A percentile compares a stretch with the other conserved stretches of the same genome.
Evolutionary conservation across 2,888 invertebrate genomes (phyloP).

Genomic region (Apomyelois bistriatella): DNA sequence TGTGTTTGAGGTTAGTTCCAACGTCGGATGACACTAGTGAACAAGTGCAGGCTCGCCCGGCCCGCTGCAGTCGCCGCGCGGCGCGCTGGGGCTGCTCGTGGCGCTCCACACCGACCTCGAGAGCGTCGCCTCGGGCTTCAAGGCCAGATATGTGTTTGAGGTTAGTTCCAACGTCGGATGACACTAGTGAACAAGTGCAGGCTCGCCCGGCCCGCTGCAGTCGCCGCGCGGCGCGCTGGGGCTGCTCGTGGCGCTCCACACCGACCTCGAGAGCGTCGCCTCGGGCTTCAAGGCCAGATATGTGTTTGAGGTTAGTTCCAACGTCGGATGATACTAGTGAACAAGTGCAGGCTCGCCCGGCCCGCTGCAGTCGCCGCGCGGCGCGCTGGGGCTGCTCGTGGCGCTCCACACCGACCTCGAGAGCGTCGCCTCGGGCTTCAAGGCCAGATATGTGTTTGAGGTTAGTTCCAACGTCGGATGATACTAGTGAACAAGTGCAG

Average conservation of each 20-base stretch:
- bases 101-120: slow-evolving; percentile 93
- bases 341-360: slow-evolving; percentile 97
- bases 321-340: slow-evolving; percentile 92
- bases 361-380: slow-evolving; percentile 94
- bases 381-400: slow-evolving; percentile 92
- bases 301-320: slow-evolving; percentile 87
- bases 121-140: slow-evolving; percentile 96
- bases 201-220: slow-evolving; percentile 95
- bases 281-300: slow-evolving; percentile 98
- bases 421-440: slow-evolving; percentile 96
- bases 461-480: slow-evolving; percentile 82
- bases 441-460: slow-evolving; percentile 96
- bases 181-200: slow-evolving; percentile 96
- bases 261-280: slow-evolving; percentile 91
- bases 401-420: slow-evolving; percentile 93
- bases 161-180: slow-evolving; percentile 76
- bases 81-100: slow-evolving; percentile 92
- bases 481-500: slow-evolving; percentile 96
- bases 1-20: slow-evolving; percentile 85
- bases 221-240: slow-evolving; percentile 93
- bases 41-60: slow-evolving; percentile 95
- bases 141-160: slow-evolving; percentile 96
- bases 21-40: slow-evolving; percentile 88
- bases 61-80: slow-evolving; percentile 94
- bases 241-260: slow-evolving; percentile 92